Conservation (phyloP, 2,113 vertebrate genomes). For the Nibea albiflora region DNA sequence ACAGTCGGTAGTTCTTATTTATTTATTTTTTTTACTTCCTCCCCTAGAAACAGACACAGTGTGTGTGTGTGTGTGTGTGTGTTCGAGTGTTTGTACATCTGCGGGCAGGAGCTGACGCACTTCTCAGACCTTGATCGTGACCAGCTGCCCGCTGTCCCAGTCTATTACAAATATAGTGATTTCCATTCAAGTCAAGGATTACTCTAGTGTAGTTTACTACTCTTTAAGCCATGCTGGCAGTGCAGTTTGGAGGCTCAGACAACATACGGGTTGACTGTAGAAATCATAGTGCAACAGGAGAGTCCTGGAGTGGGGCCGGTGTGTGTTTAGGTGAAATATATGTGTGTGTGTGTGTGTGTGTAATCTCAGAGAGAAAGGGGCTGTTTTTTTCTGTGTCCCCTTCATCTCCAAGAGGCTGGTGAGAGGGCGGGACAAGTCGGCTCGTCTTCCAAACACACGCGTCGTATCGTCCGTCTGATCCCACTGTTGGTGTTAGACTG, state of each 20-base stretch:
- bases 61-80: conserved; percentile 63
- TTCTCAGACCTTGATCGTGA: conserved; percentile 42
- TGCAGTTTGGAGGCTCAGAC: conserved; percentile 75
- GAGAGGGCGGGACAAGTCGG: conserved; percentile 59
- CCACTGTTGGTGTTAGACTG: conserved; percentile 40
- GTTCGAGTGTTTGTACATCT: conserved; percentile 70
- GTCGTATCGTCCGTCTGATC: conserved; percentile 17
- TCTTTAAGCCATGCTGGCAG: conserved; percentile 77
- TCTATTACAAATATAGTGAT: conserved; percentile 58
- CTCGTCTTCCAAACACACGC: conserved; percentile 48
- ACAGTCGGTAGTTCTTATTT: conserved; percentile 68
- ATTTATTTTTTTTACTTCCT: not conserved
- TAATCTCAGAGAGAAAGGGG: conserved; percentile 53
- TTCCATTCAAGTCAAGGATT: conserved; percentile 68
- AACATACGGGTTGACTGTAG: conserved; percentile 64
- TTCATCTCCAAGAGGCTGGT: conserved; percentile 67
- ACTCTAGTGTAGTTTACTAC: conserved; percentile 67
- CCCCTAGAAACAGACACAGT: conserved; percentile 44
- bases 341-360: conserved; percentile 46
- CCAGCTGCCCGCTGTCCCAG: conserved; percentile 32
- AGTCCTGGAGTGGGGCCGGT: conserved; percentile 51
- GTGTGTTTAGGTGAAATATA: conserved; percentile 39
- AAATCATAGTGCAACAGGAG: conserved; percentile 78
- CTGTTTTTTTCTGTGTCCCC: conserved; percentile 29
- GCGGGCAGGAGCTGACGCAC: conserved; percentile 42